Conservation (phyloP, 2,113 vertebrate species). For the Catharus fuscescens region DNA sequence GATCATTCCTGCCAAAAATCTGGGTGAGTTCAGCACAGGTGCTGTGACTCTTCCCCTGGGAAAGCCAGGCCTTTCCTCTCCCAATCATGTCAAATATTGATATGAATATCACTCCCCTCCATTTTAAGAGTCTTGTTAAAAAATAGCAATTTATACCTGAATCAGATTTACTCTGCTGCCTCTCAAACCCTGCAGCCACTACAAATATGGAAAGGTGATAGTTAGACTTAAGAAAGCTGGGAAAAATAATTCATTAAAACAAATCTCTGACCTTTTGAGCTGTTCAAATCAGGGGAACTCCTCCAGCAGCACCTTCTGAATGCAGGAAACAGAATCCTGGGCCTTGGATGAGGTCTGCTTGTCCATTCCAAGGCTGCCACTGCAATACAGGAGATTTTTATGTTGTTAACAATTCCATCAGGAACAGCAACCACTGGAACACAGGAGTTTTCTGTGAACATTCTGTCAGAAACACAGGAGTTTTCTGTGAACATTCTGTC, state of each 20-base stretch:
- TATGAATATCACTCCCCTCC: not conserved
- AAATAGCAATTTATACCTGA: not conserved
- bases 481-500: too few species aligned
- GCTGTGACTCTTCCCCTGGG: not conserved
- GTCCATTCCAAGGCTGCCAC: not conserved
- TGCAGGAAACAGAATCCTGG: too few species aligned
- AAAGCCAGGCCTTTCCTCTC: not conserved
- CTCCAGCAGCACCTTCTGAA: not conserved
- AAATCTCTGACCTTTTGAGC: not conserved
- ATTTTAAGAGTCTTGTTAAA: not conserved
- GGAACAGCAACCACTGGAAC: too few species aligned
- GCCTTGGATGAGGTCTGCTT: not conserved
- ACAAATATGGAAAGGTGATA: not conserved
- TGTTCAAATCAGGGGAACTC: not conserved
- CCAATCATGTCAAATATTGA: not conserved
- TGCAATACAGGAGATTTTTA: not conserved
- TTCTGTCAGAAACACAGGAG: too few species aligned
- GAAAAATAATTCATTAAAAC: not conserved
- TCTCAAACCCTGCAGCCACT: not conserved
- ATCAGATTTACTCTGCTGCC: not conserved
- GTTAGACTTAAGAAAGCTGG: not conserved
- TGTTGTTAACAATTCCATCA: not conserved
- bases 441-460: too few species aligned
- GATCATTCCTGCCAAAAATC: not conserved
- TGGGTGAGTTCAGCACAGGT: not conserved